Base-by-base conservation (phyloP, 2,888 invertebrate genomes). In the Bombylius discolor region DNA sequence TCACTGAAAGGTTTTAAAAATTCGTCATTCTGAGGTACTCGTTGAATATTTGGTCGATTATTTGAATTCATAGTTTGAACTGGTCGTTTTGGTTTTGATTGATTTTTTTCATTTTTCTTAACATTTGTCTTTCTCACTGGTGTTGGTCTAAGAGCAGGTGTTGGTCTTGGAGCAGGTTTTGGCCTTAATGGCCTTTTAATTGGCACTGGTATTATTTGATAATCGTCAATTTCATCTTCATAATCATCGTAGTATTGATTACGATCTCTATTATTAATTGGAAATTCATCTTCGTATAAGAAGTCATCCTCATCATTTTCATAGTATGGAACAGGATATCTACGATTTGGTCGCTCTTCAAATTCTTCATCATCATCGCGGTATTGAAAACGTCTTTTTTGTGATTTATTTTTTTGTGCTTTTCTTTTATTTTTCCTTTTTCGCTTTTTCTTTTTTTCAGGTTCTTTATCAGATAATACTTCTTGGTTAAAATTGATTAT, bases 1-100 rank as follows among this genome's bases (percentile, higher is more conserved):
- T 56, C 56, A n/a, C 53, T 53, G 51, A 56, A 56, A 4, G 56
- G 56, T 51, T 50, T 39, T 9, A 53, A 12, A 42, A 50, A 50
- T 5, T 48, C 48, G 31, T 42, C 36, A 7, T 11, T 34, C 13
- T 12, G 34, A 6, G 13, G 3, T 7, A 33, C 4, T 4, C 1
- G 14, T 4, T 46, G n/a, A 46, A 5, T 14, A 23, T 23, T 6
- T 14, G 46, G 46, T 31, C 46, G 46, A 3, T 23, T 23, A 23
- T 23, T 23, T 23, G 23, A 23, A 23, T 23, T 23, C 23, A 3
- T 23, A 1, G 23, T 23, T 23, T 23, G 23, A 31, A 5, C 9
- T 33, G 32, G 48, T 49, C 34, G 9, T 31, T 23, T 5, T 11
- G 23, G 23, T 47, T 23, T 23, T 34, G 33, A 5, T 13, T 33